Evolutionary conservation across 2,888 invertebrate genomes (phyloP).

Genomic region (Magallana nippona): DNA sequence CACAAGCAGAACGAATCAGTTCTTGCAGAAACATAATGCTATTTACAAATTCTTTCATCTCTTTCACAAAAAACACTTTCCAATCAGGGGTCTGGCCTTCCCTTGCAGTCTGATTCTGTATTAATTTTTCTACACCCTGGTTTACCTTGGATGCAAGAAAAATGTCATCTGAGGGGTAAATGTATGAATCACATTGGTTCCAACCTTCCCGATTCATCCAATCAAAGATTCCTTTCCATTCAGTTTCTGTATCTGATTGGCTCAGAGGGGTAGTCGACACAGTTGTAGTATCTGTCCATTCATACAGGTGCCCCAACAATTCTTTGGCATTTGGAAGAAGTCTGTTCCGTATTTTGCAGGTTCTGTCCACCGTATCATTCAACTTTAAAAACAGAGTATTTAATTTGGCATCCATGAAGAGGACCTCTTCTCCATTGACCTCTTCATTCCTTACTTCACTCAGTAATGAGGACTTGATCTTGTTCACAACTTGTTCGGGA

Average conservation of each 20-base stretch:
- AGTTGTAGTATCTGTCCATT: not conserved
- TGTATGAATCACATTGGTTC: not conserved
- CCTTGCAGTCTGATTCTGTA: not conserved
- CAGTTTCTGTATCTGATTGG: not conserved
- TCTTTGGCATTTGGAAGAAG: not conserved
- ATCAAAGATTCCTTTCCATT: not conserved
- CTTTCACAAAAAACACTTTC: not conserved
- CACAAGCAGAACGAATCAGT: not conserved
- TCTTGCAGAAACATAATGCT: not conserved
- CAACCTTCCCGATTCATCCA: constrained; percentile 4
- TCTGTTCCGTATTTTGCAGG: not conserved
- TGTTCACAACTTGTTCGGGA: not conserved
- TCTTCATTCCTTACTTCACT: not conserved
- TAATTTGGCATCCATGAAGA: constrained; percentile 13
- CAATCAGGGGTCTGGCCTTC: not conserved
- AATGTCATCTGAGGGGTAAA: constrained; percentile 3
- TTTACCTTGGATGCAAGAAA: not conserved
- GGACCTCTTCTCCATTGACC: not conserved
- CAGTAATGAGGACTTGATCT: not conserved
- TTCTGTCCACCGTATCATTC: not conserved
- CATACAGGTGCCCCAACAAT: not conserved
- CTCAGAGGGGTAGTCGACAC: not conserved
- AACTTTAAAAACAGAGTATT: not conserved
- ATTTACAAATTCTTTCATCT: not conserved
- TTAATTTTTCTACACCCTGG: not conserved